phyloP scores from a whole-genome alignment of 2,888 invertebrate genomes.

The Rhogogaster chlorosoma region DNA sequence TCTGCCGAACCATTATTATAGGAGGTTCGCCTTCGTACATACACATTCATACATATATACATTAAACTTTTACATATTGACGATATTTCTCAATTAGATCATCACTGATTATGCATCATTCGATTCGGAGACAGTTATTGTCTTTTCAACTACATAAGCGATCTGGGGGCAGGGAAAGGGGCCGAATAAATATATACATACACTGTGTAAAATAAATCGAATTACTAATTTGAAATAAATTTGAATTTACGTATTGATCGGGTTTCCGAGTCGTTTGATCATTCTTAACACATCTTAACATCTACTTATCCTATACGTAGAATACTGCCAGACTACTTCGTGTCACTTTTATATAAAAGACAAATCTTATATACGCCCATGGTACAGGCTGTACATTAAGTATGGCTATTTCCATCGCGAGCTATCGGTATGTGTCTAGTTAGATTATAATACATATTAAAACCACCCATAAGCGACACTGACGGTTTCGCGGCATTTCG shows the following conservation, averaged over 20 bases:
- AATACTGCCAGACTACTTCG: constrained; percentile 47
- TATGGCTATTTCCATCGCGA: constrained; percentile 2
- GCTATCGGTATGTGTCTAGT: constrained; percentile 20
- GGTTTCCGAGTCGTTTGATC: constrained; percentile 25
- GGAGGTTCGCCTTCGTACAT: constrained; percentile 9
- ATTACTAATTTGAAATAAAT: background rate
- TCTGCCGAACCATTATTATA: constrained; percentile 14
- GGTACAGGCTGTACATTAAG: background rate
- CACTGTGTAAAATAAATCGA: background rate
- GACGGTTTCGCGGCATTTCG: constrained; percentile 36
- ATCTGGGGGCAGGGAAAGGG: background rate
- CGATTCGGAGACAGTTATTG: background rate
- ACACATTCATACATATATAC: background rate
- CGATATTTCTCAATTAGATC: constrained; percentile 8
- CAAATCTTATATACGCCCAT: constrained; percentile 10
- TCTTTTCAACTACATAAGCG: background rate
- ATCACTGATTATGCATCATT: constrained; percentile 21
- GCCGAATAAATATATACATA: background rate
- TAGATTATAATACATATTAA: constrained; percentile 16
- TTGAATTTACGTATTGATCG: background rate
- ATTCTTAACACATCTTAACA: constrained; percentile 7
- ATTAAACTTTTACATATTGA: constrained; percentile 36
- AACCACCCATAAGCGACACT: background rate
- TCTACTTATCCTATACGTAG: constrained; percentile 42
- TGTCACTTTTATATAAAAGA: constrained; percentile 44